A percentile compares a stretch with the other conserved stretches of the same genome.
Evolutionary conservation across 2,888 invertebrate genomes (phyloP).

Genomic region (Orthosia cruda): DNA sequence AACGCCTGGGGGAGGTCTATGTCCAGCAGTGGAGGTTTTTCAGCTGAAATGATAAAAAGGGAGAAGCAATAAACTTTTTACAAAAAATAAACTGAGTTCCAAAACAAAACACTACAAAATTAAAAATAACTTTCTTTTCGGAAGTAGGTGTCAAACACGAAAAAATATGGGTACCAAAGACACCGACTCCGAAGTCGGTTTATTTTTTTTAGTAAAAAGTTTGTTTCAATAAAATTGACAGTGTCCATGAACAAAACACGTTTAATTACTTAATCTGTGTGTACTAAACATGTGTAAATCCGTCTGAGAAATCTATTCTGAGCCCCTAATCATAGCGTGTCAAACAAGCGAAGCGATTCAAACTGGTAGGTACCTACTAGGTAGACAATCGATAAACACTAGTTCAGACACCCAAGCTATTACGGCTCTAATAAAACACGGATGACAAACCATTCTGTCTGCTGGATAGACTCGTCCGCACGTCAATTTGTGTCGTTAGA

Average conservation of each 20-base stretch:
- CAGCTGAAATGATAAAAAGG: no score
- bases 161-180: no score
- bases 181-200: no score
- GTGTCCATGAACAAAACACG: neutral
- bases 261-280: slow-evolving; percentile 37
- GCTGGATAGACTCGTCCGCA: slow-evolving; percentile 35
- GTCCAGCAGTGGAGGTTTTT: no score
- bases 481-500: slow-evolving; percentile 51
- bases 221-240: neutral
- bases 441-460: slow-evolving; percentile 54
- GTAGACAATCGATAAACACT: slow-evolving; percentile 54
- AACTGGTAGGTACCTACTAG: slow-evolving; percentile 26
- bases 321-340: slow-evolving; percentile 36
- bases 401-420: slow-evolving; percentile 39
- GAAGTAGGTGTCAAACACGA: no score
- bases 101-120: no score
- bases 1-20: no score
- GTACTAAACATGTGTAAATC: slow-evolving; percentile 37
- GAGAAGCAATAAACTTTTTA: no score
- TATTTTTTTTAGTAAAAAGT: no score
- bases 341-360: slow-evolving; percentile 44
- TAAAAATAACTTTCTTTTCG: no score
- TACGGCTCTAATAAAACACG: slow-evolving; percentile 57
- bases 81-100: no score
- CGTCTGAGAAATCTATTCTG: slow-evolving; percentile 26